phyloP scores from a whole-genome alignment of 1,140 invertebrate genomes.

The Trichonephila clavipes region DNA sequence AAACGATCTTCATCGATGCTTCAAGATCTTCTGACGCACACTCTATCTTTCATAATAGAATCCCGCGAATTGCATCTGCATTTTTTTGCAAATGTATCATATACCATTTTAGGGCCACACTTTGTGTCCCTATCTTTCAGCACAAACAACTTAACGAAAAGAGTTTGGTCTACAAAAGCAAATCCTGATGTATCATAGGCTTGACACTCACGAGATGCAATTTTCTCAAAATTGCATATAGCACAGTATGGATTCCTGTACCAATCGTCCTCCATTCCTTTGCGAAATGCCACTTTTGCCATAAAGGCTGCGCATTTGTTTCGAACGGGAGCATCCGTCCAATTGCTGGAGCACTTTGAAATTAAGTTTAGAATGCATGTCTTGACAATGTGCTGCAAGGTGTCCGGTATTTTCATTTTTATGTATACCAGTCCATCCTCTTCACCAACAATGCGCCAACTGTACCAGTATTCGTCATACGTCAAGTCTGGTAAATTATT shows the following conservation, averaged over 20 bases:
- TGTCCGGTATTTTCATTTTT: neutral
- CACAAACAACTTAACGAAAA: neutral
- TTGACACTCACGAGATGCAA: neutral
- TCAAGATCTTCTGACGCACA: neutral
- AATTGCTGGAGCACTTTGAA: neutral
- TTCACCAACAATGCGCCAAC: neutral
- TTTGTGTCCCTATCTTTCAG: neutral
- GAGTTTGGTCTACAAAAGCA: neutral
- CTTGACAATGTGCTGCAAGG: neutral
- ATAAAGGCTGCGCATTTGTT: neutral
- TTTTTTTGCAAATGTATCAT: neutral
- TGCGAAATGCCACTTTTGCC: neutral
- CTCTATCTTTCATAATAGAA: neutral
- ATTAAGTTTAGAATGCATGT: neutral
- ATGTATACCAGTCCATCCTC: neutral
- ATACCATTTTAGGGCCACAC: neutral
- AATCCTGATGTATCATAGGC: neutral
- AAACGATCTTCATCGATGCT: neutral
- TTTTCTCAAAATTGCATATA: neutral
- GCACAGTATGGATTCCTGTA: neutral
- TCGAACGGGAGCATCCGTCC: neutral
- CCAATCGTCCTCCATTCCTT: neutral
- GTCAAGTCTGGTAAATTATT: neutral
- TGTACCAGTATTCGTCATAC: neutral
- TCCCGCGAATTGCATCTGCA: constrained; percentile 4